These are phyloP conservation scores for Leptopterna dolabrata DNA, from an alignment of 2,888 invertebrate species.

Conservation along the genomic window DNA sequence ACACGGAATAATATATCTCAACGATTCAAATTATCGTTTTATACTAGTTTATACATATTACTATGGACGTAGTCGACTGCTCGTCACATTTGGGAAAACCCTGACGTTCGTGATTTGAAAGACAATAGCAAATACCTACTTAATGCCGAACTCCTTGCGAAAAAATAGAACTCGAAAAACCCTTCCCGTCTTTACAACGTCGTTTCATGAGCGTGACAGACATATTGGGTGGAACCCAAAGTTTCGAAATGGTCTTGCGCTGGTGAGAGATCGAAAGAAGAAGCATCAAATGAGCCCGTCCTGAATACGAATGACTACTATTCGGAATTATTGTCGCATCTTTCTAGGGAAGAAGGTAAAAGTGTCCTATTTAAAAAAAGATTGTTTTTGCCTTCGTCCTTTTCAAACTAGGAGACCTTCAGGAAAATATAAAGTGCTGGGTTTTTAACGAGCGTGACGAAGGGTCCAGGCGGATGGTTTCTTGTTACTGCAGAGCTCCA, in stretches of 20 bases:
- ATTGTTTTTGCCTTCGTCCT: not conserved
- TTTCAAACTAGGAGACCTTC: not conserved
- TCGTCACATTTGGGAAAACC: not conserved
- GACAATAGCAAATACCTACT: not conserved
- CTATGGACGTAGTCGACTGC: no score
- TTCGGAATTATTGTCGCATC: not conserved
- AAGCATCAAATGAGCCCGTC: not conserved
- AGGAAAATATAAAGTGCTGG: not conserved
- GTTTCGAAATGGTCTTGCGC: not conserved
- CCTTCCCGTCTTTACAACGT: not conserved
- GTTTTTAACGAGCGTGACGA: not conserved
- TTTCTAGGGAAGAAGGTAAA: not conserved
- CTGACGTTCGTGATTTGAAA: not conserved
- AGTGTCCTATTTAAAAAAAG: not conserved
- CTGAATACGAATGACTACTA: not conserved
- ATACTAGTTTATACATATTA: no score
- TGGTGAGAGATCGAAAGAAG: not conserved
- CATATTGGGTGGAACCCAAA: not conserved
- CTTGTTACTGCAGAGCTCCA: not conserved
- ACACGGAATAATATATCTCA: no score
- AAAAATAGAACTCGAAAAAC: not conserved
- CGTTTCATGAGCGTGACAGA: not conserved
- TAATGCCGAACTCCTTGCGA: not conserved
- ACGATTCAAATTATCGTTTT: no score
- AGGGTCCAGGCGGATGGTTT: not conserved